Evolutionary conservation across 2,797 vertebrate species (phyloP).

Genomic region (Mormyrus hasselquistii): DNA sequence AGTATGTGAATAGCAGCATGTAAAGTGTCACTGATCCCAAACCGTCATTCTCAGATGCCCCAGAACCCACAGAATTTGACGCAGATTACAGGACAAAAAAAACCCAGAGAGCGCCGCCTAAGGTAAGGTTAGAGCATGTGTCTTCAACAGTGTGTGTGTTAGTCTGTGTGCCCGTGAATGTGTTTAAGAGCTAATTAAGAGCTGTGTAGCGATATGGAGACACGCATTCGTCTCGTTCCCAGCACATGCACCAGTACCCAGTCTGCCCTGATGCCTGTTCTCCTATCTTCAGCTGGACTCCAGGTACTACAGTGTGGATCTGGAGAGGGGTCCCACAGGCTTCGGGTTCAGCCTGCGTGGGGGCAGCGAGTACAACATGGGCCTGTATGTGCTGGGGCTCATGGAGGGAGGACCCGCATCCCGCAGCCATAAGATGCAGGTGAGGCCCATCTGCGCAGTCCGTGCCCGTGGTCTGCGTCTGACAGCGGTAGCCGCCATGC

Average conservation of each 20-base stretch:
- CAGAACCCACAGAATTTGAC: constrained; percentile 59
- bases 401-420: constrained; percentile 74
- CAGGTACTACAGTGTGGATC: constrained; percentile 64
- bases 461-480: not conserved
- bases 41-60: constrained; percentile 47
- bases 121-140: constrained; percentile 46
- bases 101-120: constrained; percentile 53
- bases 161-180: not conserved
- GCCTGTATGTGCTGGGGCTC: constrained; percentile 65
- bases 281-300: constrained; percentile 38
- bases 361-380: constrained; percentile 69
- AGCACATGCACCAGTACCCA: not conserved
- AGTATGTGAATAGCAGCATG: not conserved
- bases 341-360: constrained; percentile 77
- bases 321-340: constrained; percentile 62
- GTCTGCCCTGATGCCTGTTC: not conserved
- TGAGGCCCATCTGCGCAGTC: constrained; percentile 23
- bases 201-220: too few relatives aligned
- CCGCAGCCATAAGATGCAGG: constrained; percentile 69
- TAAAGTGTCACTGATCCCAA: not conserved
- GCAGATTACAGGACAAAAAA: constrained; percentile 53
- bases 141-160: not conserved
- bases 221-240: not conserved
- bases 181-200: not conserved
- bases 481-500: not conserved